Evolutionary conservation across 2,113 vertebrate genomes (phyloP).

Genomic region (Cygnus atratus): DNA sequence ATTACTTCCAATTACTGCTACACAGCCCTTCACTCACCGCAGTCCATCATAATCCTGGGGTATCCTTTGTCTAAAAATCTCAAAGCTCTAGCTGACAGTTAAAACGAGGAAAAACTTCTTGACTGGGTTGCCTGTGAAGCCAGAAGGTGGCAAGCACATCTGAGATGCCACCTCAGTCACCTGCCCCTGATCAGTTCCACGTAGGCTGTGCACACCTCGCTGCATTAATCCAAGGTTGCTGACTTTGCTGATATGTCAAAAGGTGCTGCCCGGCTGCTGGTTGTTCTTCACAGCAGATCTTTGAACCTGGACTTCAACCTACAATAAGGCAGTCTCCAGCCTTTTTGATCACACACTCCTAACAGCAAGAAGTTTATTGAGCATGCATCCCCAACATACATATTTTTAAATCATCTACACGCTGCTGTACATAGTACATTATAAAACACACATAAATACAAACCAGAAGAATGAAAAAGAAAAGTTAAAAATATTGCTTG

Average conservation of each 20-base stretch:
- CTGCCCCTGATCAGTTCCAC: fast-evolving
- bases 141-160: background rate
- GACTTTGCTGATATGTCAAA: background rate
- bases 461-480: background rate
- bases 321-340: background rate
- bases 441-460: background rate
- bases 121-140: background rate
- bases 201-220: background rate
- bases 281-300: background rate
- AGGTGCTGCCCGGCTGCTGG: background rate
- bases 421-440: background rate
- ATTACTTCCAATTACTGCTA: background rate
- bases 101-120: background rate
- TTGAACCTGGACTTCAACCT: background rate
- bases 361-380: background rate
- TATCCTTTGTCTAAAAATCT: background rate
- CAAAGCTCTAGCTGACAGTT: background rate
- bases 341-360: background rate
- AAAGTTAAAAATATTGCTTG: background rate
- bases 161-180: background rate
- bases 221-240: background rate
- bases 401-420: background rate
- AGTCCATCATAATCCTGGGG: background rate
- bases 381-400: background rate
- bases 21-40: background rate